These are phyloP conservation scores for Plebejus anna DNA, from an alignment of 2,888 invertebrate species.

Conservation along the genomic window DNA sequence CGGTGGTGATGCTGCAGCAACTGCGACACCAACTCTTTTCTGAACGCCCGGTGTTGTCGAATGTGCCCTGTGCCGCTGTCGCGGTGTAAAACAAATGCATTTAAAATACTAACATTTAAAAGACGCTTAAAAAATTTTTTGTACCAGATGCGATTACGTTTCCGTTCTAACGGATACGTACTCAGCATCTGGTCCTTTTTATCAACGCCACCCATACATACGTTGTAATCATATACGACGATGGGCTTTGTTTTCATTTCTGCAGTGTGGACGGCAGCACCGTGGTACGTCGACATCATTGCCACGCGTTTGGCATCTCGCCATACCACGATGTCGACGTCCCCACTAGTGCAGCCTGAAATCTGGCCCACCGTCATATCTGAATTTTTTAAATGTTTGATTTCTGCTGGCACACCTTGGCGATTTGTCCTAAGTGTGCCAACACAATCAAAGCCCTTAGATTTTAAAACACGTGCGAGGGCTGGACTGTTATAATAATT, in stretches of 20 bases:
- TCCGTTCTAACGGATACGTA: conserved; percentile 18
- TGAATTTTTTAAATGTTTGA: conserved; percentile 5
- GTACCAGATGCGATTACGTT: conserved; percentile 22
- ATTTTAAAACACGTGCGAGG: conserved; percentile 14
- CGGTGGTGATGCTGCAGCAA: not conserved
- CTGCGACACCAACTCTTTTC: conserved; percentile 10
- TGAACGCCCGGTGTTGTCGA: conserved; percentile 14
- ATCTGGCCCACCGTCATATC: conserved; percentile 6
- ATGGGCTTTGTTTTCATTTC: not conserved
- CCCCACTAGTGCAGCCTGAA: conserved; percentile 8
- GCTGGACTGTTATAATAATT: conserved; percentile 21
- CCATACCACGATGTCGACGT: conserved; percentile 10
- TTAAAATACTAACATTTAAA: not conserved
- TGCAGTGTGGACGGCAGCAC: too few species aligned
- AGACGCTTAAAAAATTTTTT: conserved; percentile 22
- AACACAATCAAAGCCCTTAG: conserved; percentile 12
- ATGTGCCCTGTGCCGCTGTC: conserved; percentile 21
- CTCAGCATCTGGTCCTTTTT: conserved; percentile 16
- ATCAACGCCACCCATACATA: not conserved
- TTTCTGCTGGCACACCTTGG: conserved; percentile 12
- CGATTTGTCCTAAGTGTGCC: conserved; percentile 4
- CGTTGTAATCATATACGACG: conserved; percentile 8
- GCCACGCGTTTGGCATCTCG: too few species aligned
- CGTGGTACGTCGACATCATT: too few species aligned
- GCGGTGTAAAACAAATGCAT: conserved; percentile 5